Percentiles rank a stretch among this genome's conserved stretches.
Evolutionary conservation across 2,797 vertebrate genomes (phyloP).

Genomic region (Poliocrania exsul): DNA sequence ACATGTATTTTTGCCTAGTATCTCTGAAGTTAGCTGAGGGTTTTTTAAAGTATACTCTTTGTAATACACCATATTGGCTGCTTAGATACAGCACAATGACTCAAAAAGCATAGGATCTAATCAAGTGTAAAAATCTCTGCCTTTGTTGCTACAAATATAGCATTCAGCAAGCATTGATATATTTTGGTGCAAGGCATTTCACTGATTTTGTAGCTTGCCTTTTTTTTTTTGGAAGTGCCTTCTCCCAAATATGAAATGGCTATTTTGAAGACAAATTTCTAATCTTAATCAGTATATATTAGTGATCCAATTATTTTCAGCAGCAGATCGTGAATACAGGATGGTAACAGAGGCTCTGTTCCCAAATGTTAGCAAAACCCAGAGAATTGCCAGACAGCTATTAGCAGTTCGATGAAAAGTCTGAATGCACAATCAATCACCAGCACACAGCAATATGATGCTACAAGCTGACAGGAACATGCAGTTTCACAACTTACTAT

Average conservation of each 20-base stretch:
- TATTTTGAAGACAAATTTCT: not conserved
- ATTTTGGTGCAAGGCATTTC: not conserved
- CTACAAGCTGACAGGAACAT: constrained; percentile 26
- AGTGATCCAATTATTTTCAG: not conserved
- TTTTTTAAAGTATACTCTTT: not conserved
- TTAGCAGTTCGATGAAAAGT: constrained; percentile 50
- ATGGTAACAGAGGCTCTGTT: not conserved
- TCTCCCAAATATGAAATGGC: not conserved
- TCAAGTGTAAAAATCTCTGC: not conserved
- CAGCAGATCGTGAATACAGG: not conserved
- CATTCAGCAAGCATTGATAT: not conserved
- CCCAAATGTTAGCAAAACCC: not conserved
- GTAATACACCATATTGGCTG: constrained; percentile 19
- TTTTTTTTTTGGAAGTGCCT: not conserved
- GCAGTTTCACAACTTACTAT: constrained; percentile 78
- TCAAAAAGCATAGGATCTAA: constrained; percentile 1
- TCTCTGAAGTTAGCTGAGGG: not conserved
- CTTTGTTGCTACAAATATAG: not conserved
- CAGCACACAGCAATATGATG: not conserved
- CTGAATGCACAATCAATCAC: constrained; percentile 43
- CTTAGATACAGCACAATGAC: constrained; percentile 40
- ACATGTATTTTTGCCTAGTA: not conserved
- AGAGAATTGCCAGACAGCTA: constrained; percentile 44
- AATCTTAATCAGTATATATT: not conserved
- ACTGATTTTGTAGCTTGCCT: not conserved